phyloP scores from a whole-genome alignment of 1,140 invertebrate species.

The Ctenoplectra terminalis region DNA sequence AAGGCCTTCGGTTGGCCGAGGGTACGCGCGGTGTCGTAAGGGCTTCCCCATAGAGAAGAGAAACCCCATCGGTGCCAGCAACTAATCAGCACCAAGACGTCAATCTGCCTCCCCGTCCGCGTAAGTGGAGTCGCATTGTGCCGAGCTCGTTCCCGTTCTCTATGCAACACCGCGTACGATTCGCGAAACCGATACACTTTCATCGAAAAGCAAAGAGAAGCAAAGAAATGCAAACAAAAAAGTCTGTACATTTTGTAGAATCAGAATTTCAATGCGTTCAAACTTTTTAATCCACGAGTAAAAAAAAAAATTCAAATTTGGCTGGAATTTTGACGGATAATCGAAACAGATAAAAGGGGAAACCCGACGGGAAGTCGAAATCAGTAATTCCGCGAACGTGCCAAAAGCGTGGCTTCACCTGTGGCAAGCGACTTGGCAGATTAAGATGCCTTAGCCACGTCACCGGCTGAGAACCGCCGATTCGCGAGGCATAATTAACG shows the following conservation, averaged over 20 bases:
- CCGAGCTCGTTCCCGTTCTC: conserved; percentile 12
- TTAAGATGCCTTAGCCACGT: conserved; percentile 50
- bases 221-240: neutral
- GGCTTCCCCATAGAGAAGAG: conserved; percentile 64
- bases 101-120: conserved; percentile 41
- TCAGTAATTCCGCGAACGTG: conserved; percentile 6
- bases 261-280: no score
- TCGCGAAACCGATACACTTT: neutral
- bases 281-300: no score
- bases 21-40: conserved; percentile 52
- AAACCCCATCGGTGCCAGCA: conserved; percentile 72
- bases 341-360: neutral
- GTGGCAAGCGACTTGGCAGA: conserved; percentile 5
- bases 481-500: conserved; percentile 80
- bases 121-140: conserved; percentile 6
- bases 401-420: neutral
- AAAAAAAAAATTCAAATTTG: no score
- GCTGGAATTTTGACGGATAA: conserved; percentile 2
- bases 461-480: conserved; percentile 46
- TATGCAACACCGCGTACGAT: neutral
- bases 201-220: no score
- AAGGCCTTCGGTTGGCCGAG: conserved; percentile 56
- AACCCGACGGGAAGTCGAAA: neutral
- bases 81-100: conserved; percentile 76
- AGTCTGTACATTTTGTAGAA: no score